These are phyloP conservation scores for Parazoanthus atlanticus DNA, from an alignment of 92 coral and sea anemone genomes.

Conservation along the genomic window DNA sequence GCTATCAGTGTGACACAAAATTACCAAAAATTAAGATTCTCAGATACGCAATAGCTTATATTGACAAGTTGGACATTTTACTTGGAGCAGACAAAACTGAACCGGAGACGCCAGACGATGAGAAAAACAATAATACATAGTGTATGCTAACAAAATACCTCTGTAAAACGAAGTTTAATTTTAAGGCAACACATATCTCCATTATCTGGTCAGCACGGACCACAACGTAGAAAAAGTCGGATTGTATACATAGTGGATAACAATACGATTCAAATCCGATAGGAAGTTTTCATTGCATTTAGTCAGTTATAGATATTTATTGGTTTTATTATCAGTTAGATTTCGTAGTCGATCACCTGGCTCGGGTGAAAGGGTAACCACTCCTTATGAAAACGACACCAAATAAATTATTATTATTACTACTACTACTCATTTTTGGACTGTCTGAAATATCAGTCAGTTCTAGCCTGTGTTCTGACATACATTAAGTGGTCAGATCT, in stretches of 20 bases:
- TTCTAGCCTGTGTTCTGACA: too few relatives aligned
- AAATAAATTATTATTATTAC: too few relatives aligned
- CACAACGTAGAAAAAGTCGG: neutral
- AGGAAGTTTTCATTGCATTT: too few relatives aligned
- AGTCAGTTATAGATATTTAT: too few relatives aligned
- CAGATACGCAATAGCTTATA: slow-evolving; percentile 83
- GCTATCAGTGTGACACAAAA: slow-evolving; percentile 90
- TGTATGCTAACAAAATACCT: neutral
- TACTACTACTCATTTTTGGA: too few relatives aligned
- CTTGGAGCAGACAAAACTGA: slow-evolving; percentile 29
- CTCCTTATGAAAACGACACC: too few relatives aligned
- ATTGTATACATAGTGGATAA: neutral
- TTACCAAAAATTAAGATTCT: slow-evolving; percentile 87
- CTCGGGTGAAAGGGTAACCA: too few relatives aligned
- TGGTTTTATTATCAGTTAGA: too few relatives aligned
- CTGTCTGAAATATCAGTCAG: too few relatives aligned
- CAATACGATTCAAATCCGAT: too few relatives aligned
- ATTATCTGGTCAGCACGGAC: neutral
- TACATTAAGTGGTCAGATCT: too few relatives aligned
- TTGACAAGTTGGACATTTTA: slow-evolving; percentile 75
- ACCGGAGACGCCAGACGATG: neutral
- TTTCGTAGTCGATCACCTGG: too few relatives aligned
- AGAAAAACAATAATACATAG: neutral
- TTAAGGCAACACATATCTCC: neutral
- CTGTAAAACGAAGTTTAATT: neutral